Evolutionary conservation across 2,797 vertebrate genomes (phyloP).

Genomic region (Pangasius larnaudii): DNA sequence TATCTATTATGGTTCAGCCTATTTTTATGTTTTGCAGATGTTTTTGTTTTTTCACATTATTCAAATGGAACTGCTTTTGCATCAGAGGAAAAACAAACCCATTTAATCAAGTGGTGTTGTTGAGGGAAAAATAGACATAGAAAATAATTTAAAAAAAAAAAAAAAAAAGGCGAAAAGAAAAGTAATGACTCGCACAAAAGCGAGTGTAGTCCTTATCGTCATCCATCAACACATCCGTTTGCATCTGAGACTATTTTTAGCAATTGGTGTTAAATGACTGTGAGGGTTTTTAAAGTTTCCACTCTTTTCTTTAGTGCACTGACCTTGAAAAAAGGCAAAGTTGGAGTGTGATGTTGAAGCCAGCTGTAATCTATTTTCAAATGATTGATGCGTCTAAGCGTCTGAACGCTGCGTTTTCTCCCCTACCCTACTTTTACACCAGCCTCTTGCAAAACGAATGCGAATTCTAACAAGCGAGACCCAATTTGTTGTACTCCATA

Average conservation of each 20-base stretch:
- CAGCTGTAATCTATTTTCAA: slow-evolving; percentile 14
- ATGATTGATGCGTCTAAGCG: slow-evolving; percentile 11
- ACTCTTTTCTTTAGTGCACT: not conserved
- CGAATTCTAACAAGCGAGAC: not conserved
- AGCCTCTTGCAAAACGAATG: not conserved
- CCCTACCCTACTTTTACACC: not conserved
- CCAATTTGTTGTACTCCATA: not conserved
- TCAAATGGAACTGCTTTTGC: not conserved
- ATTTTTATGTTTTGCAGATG: not conserved
- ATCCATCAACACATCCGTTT: not conserved
- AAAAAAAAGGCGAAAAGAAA: not conserved
- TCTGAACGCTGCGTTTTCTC: not conserved
- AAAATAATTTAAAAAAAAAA: not conserved
- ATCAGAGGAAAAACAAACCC: slow-evolving; percentile 2
- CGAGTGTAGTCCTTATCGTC: not conserved
- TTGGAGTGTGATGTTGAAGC: not conserved
- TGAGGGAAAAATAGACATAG: not conserved
- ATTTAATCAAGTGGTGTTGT: slow-evolving; percentile 10
- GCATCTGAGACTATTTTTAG: not conserved
- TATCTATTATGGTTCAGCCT: not conserved
- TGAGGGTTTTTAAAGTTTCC: not conserved
- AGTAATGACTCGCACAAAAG: not conserved
- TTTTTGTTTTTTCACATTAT: not conserved
- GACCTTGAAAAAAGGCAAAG: slow-evolving; percentile 9
- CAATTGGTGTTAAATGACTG: not conserved